Percentiles rank a stretch among this genome's conserved stretches.
Evolutionary conservation across 2,888 invertebrate genomes (phyloP).

Genomic region (Drosophila imparisetae): DNA sequence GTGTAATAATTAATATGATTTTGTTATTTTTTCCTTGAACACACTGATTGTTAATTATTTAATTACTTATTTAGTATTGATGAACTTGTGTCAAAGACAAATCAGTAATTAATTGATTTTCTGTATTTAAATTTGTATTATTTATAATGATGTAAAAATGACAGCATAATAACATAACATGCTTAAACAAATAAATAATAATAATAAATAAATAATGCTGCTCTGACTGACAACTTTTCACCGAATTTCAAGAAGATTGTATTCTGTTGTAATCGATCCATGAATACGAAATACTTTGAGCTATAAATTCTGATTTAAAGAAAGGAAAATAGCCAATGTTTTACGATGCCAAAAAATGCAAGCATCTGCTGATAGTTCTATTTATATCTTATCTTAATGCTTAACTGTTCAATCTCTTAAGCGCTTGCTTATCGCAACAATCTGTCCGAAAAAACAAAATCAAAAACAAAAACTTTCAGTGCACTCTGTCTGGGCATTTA

Average conservation of each 20-base stretch:
- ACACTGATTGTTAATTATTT: neutral
- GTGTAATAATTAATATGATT: neutral
- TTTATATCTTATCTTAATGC: neutral
- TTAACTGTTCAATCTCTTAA: constrained; percentile 21
- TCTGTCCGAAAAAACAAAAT: neutral
- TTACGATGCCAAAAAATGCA: neutral
- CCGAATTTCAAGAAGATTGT: neutral
- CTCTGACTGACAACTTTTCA: neutral
- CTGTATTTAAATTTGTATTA: neutral
- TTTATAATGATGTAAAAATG: neutral
- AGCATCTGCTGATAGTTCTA: neutral
- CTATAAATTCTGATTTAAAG: neutral
- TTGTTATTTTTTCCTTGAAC: neutral
- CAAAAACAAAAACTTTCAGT: constrained; percentile 25
- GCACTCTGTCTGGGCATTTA: constrained; percentile 9
- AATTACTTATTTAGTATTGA: neutral
- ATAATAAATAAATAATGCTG: neutral
- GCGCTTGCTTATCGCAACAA: constrained; percentile 10
- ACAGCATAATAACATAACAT: no score
- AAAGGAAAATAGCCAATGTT: neutral
- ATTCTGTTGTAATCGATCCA: neutral
- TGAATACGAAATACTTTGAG: neutral
- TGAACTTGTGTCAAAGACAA: neutral
- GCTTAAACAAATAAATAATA: no score
- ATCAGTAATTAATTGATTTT: neutral